phyloP scores from a whole-genome alignment of 2,113 vertebrate species.

The Cheilinus undulatus region DNA sequence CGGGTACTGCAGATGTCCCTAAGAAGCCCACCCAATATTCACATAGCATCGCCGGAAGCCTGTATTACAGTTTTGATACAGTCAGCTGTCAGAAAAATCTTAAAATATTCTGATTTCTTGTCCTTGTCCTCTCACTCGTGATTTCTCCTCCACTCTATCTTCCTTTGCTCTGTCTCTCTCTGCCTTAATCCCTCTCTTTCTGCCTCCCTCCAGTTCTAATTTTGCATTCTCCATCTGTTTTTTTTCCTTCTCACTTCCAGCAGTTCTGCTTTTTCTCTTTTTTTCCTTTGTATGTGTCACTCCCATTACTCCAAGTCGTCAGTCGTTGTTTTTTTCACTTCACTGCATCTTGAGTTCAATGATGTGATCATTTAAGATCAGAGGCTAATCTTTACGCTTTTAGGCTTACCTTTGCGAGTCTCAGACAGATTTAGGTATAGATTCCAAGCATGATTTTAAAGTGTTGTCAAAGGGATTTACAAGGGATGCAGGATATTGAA shows the following conservation, averaged over 20 bases:
- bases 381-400: conserved; percentile 6
- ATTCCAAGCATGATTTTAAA: neutral
- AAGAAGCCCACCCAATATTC: conserved; percentile 61
- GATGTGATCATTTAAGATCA: conserved; percentile 15
- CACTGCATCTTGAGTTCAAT: conserved; percentile 14
- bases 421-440: neutral
- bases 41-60: conserved; percentile 39
- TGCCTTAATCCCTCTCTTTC: conserved; percentile 56
- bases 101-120: conserved; percentile 65
- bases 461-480: neutral
- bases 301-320: neutral
- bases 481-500: too few relatives aligned
- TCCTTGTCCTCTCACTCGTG: conserved; percentile 61
- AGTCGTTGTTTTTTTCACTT: conserved; percentile 20
- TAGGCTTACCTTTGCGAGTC: neutral
- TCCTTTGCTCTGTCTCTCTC: conserved; percentile 30
- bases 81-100: conserved; percentile 50
- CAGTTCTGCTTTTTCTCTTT: conserved; percentile 11
- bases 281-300: conserved; percentile 35
- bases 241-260: conserved; percentile 23
- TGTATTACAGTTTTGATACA: conserved; percentile 54
- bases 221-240: conserved; percentile 53
- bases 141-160: conserved; percentile 53
- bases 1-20: conserved; percentile 64
- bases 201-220: conserved; percentile 51